phyloP scores from a whole-genome alignment of 2,888 invertebrate species.

The Sphaerophoria rueppellii region DNA sequence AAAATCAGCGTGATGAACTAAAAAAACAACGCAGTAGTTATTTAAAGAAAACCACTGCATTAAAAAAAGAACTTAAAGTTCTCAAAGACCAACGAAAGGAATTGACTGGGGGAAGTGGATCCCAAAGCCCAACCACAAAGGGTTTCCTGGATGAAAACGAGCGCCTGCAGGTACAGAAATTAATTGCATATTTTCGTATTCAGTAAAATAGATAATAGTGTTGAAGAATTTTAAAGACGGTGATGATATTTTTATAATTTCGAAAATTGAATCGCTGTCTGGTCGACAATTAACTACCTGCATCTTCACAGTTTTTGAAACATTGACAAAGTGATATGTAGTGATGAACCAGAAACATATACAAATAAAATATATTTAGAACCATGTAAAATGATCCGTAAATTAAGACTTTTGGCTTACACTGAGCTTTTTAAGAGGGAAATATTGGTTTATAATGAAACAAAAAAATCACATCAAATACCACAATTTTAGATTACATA shows the following conservation, averaged over 20 bases:
- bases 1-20: constrained; percentile 91
- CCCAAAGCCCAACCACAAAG: constrained; percentile 89
- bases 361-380: too few relatives aligned
- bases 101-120: constrained; percentile 83
- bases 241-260: not conserved
- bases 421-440: too few relatives aligned
- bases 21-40: constrained; percentile 92
- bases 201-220: constrained; percentile 40
- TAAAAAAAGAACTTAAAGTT: constrained; percentile 90
- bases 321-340: too few relatives aligned
- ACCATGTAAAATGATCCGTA: too few relatives aligned
- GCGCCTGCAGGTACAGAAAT: constrained; percentile 89
- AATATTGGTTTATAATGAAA: too few relatives aligned
- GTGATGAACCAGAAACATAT: too few relatives aligned
- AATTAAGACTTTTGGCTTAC: too few relatives aligned
- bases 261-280: not conserved
- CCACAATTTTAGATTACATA: too few relatives aligned
- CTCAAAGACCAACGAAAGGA: constrained; percentile 91
- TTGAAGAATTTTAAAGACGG: constrained; percentile 40
- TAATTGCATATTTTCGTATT: not conserved
- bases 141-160: constrained; percentile 92
- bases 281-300: not conserved
- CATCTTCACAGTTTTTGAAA: too few relatives aligned
- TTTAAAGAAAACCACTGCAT: constrained; percentile 87
- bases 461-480: too few relatives aligned